phyloP scores from a whole-genome alignment of 1,140 invertebrate species.

The Neotoxoptera formosana region DNA sequence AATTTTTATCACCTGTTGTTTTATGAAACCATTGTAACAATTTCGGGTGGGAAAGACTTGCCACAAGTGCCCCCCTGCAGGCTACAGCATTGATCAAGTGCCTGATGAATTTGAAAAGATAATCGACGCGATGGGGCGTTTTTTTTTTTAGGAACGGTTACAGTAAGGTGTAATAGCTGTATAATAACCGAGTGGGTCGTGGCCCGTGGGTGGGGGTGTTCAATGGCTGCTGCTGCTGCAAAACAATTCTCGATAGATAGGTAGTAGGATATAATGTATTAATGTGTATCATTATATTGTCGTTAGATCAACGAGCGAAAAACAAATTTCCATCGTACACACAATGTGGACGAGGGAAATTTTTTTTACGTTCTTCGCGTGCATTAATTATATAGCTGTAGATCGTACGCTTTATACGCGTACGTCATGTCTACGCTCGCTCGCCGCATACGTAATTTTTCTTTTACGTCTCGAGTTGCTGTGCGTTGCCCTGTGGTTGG shows the following conservation, averaged over 20 bases:
- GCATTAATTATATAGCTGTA: not conserved
- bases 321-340: not conserved
- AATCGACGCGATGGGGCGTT: not conserved
- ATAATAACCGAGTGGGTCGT: not conserved
- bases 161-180: not conserved
- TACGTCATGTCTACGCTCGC: not conserved
- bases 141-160: no score
- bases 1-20: no score
- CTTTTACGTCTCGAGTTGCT: not conserved
- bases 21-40: no score
- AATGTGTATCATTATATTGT: not conserved
- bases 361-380: not conserved
- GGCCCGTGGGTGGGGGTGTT: no score
- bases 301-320: not conserved
- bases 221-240: not conserved
- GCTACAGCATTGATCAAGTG: not conserved
- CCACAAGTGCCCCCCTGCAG: no score
- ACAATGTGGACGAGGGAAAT: not conserved
- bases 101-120: not conserved
- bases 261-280: not conserved
- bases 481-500: not conserved
- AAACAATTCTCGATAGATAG: not conserved
- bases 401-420: not conserved
- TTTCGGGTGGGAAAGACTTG: no score
- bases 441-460: not conserved